Conservation (phyloP, 2,113 vertebrate genomes). For the Sporophila hypoxantha region DNA sequence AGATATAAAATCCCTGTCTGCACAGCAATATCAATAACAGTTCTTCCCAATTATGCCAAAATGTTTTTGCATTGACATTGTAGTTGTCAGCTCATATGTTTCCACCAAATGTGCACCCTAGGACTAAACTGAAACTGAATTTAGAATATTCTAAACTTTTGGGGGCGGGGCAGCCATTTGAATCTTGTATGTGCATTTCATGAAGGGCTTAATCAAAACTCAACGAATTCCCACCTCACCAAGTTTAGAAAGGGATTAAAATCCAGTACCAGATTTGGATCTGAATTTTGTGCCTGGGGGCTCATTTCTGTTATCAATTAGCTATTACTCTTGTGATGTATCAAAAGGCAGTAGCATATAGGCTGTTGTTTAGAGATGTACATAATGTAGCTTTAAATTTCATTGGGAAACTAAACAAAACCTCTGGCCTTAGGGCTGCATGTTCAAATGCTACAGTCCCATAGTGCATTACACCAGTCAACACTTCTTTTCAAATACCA, state of each 20-base stretch:
- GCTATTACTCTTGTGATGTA: constrained; percentile 31
- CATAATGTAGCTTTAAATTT: constrained; percentile 71
- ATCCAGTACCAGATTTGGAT: constrained; percentile 35
- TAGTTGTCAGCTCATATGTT: background rate
- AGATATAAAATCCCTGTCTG: constrained; percentile 2
- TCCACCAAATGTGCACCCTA: background rate
- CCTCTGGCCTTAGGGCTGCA: constrained; percentile 83
- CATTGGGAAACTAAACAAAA: constrained; percentile 87
- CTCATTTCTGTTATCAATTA: constrained; percentile 59
- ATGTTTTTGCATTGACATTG: background rate
- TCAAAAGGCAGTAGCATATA: constrained; percentile 54
- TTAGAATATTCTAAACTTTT: constrained; percentile 5
- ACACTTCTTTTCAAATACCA: constrained; percentile 83
- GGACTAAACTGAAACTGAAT: background rate
- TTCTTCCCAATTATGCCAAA: background rate
- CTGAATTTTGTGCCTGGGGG: constrained; percentile 3
- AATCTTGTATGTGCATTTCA: background rate
- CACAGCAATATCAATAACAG: background rate
- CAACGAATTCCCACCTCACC: constrained; percentile 12
- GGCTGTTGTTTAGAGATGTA: constrained; percentile 61
- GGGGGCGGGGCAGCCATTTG: background rate
- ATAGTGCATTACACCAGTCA: constrained; percentile 86
- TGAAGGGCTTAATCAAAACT: constrained; percentile 25
- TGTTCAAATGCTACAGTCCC: constrained; percentile 80
- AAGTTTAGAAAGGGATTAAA: constrained; percentile 37